Evolutionary conservation across 2,113 vertebrate species (phyloP).

Genomic region (Psilopsiagon aymara): DNA sequence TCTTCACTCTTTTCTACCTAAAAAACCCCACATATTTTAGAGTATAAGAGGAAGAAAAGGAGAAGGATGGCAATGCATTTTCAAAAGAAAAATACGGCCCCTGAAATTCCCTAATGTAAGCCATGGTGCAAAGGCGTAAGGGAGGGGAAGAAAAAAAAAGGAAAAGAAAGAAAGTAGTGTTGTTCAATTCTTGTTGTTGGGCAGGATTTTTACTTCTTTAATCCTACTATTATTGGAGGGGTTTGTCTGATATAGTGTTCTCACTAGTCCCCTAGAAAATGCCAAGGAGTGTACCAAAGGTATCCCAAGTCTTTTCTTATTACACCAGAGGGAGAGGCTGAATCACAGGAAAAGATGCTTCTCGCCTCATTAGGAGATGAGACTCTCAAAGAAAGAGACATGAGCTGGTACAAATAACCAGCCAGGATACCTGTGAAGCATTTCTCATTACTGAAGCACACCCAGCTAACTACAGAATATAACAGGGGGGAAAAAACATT

Average conservation of each 20-base stretch:
- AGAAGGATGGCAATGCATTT: background rate
- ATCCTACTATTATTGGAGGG: background rate
- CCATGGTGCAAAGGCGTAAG: background rate
- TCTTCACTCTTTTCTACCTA: background rate
- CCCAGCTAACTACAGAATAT: background rate
- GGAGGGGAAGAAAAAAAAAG: fast-evolving
- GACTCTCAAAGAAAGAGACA: background rate
- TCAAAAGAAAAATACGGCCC: background rate
- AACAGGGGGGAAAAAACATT: too few species aligned
- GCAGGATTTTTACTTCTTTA: background rate
- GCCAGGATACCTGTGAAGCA: background rate
- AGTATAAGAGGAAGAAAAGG: background rate
- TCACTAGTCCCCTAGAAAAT: background rate
- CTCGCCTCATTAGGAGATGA: background rate
- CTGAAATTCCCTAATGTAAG: background rate
- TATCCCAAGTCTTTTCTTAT: background rate
- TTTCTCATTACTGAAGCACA: background rate
- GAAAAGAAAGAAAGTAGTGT: too few species aligned
- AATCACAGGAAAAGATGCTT: background rate
- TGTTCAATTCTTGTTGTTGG: background rate
- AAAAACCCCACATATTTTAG: background rate
- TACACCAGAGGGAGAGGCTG: background rate
- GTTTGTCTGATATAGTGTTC: background rate
- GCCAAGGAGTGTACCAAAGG: background rate
- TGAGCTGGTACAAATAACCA: background rate